Evolutionary conservation across 2,797 vertebrate species (phyloP), one percentile per base, ranked within the genome.

Genomic region (Labeo calbasu): DNA sequence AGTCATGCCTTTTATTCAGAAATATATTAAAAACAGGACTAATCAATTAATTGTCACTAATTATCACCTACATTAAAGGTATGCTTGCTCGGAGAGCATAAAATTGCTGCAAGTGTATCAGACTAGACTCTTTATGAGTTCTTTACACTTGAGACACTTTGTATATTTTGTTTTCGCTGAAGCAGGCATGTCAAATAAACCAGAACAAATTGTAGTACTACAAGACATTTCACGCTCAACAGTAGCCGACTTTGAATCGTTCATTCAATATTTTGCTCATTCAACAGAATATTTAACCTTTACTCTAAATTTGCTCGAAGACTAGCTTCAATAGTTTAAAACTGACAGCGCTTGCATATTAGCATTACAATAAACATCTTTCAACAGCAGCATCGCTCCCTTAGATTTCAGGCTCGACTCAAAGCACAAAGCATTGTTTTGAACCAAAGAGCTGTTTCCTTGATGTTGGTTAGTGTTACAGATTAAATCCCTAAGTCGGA

Each of bases 381-480:
- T 63, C 9, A 12, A 68, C 51, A 40, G 50, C 61, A 69, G 17
- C 50, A 68, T 53, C 40, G 13, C 75, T 59, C 36, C 2, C 36
- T 25, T 43, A 25, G 43, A 59, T 36, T 48, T 46, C 23, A n/a
- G 28, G 17, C 46, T 53, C 5, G n/a, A 80, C 50, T 69, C 50
- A 69, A 50, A 80, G 55, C 50, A 17, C 28, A 63, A 68, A 61
- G 59, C 59, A 23, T 13, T 61, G 59, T 23, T 65, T 65, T 65
- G 63, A 65, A 9, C 28, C 63, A 65, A 83, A 83, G 63, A 68
- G 50, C n/a, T 28, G 23, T 28, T 66, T 83, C 48, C n/a, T 53
- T 76, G 61, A 57, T 48, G 59, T 55, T 36, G 43, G 21, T 68
- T 53, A 53, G 63, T 68, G 63, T 43, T 25, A 53, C 71, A 66